Conservation (phyloP, 2,113 vertebrate genomes). For the Mystacornis crossleyi region DNA sequence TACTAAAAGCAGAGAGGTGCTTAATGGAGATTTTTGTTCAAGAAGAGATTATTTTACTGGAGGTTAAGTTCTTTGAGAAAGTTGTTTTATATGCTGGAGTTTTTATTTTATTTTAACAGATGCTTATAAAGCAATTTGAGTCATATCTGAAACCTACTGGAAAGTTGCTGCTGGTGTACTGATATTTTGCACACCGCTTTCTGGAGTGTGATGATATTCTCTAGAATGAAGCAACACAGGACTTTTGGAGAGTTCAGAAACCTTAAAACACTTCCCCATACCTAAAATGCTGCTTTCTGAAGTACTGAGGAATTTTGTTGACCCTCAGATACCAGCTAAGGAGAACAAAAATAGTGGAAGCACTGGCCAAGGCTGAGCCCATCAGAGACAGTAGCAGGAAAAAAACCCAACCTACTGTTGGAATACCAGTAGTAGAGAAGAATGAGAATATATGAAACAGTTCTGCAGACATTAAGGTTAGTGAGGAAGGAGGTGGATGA, state of each 20-base stretch:
- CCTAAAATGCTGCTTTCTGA: background rate
- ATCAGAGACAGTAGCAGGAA: background rate
- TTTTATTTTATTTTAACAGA: background rate
- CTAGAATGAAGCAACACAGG: background rate
- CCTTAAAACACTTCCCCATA: background rate
- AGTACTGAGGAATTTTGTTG: background rate
- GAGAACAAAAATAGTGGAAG: background rate
- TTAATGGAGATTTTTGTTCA: background rate
- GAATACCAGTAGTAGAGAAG: background rate
- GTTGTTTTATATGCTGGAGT: background rate
- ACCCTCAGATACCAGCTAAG: background rate
- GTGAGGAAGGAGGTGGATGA: background rate
- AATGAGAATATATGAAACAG: background rate
- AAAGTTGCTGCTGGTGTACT: background rate
- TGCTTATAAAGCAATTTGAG: background rate
- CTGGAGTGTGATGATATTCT: background rate
- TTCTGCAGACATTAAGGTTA: background rate
- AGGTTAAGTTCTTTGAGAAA: background rate
- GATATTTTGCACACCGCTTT: background rate
- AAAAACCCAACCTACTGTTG: fast-evolving
- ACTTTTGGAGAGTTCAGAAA: background rate
- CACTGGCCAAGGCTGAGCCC: background rate
- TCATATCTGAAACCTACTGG: background rate
- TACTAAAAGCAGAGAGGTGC: background rate
- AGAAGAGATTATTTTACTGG: background rate